phyloP scores from a whole-genome alignment of 2,797 vertebrate genomes.

The Sebastes cheni region DNA sequence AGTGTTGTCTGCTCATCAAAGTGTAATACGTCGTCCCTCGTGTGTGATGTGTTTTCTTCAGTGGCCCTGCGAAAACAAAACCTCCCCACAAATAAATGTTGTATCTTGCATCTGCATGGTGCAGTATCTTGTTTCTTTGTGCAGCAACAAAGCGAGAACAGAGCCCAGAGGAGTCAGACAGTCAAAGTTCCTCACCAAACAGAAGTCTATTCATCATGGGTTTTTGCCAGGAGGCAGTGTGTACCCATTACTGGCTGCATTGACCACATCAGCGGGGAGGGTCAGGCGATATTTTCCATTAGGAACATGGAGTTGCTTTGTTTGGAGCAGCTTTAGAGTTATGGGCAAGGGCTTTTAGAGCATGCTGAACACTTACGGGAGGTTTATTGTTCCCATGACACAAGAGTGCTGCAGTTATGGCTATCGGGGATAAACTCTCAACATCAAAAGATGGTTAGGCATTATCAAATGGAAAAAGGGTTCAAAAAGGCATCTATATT shows the following conservation, averaged over 20 bases:
- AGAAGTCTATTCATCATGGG: constrained; percentile 71
- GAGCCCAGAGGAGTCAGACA: constrained; percentile 47
- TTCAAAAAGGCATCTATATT: constrained; percentile 11
- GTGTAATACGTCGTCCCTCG: background rate
- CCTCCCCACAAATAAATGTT: background rate
- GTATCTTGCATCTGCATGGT: background rate
- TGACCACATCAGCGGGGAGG: constrained; percentile 65
- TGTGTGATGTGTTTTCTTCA: background rate
- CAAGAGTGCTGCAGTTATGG: constrained; percentile 47
- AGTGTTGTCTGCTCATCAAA: constrained; percentile 9
- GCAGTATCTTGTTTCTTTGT: constrained; percentile 10
- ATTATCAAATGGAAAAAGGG: constrained; percentile 12
- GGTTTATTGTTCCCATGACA: constrained; percentile 62
- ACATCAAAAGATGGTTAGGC: constrained; percentile 17
- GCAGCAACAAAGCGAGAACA: constrained; percentile 28
- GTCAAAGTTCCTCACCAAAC: constrained; percentile 63
- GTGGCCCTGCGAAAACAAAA: background rate
- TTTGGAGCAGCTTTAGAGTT: constrained; percentile 47
- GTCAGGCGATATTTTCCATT: constrained; percentile 81
- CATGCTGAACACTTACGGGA: constrained; percentile 26
- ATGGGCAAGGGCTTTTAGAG: constrained; percentile 61
- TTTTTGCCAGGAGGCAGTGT: constrained; percentile 71
- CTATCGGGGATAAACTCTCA: constrained; percentile 28
- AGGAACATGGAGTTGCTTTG: constrained; percentile 58
- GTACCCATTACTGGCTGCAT: constrained; percentile 74